Base-by-base conservation (phyloP, 2,113 vertebrate genomes). In the Gopherus evgoodei region DNA sequence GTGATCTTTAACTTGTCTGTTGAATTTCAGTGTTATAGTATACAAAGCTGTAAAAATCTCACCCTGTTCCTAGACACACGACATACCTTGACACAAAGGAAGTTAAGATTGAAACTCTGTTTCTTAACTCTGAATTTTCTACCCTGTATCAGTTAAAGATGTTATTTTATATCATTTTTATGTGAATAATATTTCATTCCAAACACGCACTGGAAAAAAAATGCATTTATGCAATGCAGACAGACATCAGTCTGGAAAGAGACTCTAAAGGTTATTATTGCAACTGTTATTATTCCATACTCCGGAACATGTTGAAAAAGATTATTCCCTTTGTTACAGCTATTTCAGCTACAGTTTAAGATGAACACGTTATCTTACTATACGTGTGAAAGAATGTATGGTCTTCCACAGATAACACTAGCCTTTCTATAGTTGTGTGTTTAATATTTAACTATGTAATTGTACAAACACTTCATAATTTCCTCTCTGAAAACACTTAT, bases 161-260 rank as follows among this genome's bases (percentile, higher is more conserved):
- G 29, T 27, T n/a, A n/a, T 8, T 47, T 79, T 53, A 49, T 35
- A 72, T 3, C 57, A 90, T 29, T 31, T 65, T 38, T 9, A 38
- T 0, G 0, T 9, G 90, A 92, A 57, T 72, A 31, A 3, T 84
- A 44, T 84, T 90, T 90, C 53, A 59, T 47, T 91, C 52, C 9
- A 84, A 31, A 62, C 75, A 38, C 50, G 82, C 1, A 16, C 7
- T 13, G 17, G 6, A 85, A 50, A 56, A 6, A 6, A 49, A 54
- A 54, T 22, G 91, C 80, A n/a, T 2, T 49, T 0, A 4, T 13
- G 42, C 38, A 31, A n/a, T 0, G 0, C 0, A 0, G 80, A 25
- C 38, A 93, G 22, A 81, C 11, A 11, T 59, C 35, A 44, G 17
- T 10, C 72, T 84, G 79, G 65, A 54, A 27, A 56, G 3, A 42